Evolutionary conservation across 2,113 vertebrate genomes (phyloP).

Genomic region (Heptranchias perlo): DNA sequence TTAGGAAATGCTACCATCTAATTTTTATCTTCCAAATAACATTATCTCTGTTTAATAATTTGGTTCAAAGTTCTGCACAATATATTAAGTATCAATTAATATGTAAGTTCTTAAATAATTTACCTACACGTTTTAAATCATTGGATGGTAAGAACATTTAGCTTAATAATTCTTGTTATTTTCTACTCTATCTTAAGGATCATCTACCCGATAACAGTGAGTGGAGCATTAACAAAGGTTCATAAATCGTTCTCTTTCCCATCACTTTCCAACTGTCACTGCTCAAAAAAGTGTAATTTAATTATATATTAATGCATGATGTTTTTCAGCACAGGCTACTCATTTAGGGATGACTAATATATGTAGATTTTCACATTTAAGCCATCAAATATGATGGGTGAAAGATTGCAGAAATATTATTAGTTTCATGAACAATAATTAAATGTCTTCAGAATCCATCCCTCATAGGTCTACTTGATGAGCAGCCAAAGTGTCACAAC

Average conservation of each 20-base stretch:
- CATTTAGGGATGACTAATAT: constrained; percentile 19
- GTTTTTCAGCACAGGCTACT: neutral
- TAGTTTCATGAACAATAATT: constrained; percentile 34
- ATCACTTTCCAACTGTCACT: constrained; percentile 15
- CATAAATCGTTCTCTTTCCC: constrained; percentile 14
- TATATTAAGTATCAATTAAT: constrained; percentile 27
- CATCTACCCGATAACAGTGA: constrained; percentile 8
- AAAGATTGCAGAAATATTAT: constrained; percentile 33
- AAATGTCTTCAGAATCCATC: constrained; percentile 31
- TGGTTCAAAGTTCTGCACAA: neutral
- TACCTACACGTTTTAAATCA: constrained; percentile 10
- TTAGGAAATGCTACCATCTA: neutral
- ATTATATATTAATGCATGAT: constrained; percentile 34
- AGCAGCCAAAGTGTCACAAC: constrained; percentile 19
- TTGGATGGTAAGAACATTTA: neutral
- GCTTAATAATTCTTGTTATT: neutral
- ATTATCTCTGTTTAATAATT: constrained; percentile 20
- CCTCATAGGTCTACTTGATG: neutral
- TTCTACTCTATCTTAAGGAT: constrained; percentile 1
- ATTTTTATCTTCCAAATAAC: neutral
- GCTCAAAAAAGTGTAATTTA: neutral
- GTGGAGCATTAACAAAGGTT: neutral
- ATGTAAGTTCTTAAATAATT: constrained; percentile 15
- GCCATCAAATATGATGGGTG: constrained; percentile 23
- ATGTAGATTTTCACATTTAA: constrained; percentile 39